A percentile compares a stretch with the other conserved stretches of the same genome.
These are phyloP conservation scores for Coregonus suidteri DNA, from an alignment of 2,797 vertebrate genomes.

Conservation along the genomic window DNA sequence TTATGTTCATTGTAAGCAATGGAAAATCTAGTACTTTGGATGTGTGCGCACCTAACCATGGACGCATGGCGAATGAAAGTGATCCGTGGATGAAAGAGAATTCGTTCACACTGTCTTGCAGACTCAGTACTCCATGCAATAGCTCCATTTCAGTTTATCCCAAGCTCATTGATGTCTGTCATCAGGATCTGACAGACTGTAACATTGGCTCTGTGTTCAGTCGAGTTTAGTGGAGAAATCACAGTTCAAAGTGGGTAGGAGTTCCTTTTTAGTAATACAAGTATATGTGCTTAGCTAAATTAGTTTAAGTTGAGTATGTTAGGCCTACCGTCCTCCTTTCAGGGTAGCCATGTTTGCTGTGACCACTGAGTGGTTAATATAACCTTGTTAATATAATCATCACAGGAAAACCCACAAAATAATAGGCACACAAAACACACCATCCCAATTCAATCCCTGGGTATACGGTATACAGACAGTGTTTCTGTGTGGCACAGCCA, in stretches of 20 bases:
- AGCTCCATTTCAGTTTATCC: neutral
- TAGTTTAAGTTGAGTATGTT: neutral
- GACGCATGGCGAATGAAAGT: neutral
- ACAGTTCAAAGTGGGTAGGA: too few relatives aligned
- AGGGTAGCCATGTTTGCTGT: neutral
- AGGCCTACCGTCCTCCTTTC: neutral
- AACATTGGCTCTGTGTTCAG: neutral
- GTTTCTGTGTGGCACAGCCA: slow-evolving; percentile 9
- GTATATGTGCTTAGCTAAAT: neutral
- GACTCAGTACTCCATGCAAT: neutral
- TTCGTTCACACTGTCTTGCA: neutral
- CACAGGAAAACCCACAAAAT: neutral
- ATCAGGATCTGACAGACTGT: neutral
- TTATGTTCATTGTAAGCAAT: slow-evolving; percentile 35
- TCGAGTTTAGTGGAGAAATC: neutral
- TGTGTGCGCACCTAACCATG: slow-evolving; percentile 16
- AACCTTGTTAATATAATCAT: neutral
- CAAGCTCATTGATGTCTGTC: neutral
- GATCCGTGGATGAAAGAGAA: neutral
- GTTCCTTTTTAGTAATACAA: too few relatives aligned
- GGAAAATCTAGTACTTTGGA: neutral
- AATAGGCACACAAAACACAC: neutral
- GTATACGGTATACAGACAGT: neutral
- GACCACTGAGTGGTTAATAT: neutral
- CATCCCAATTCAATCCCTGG: neutral